Conservation (phyloP, 2,888 invertebrate species). For the Dione juno region DNA sequence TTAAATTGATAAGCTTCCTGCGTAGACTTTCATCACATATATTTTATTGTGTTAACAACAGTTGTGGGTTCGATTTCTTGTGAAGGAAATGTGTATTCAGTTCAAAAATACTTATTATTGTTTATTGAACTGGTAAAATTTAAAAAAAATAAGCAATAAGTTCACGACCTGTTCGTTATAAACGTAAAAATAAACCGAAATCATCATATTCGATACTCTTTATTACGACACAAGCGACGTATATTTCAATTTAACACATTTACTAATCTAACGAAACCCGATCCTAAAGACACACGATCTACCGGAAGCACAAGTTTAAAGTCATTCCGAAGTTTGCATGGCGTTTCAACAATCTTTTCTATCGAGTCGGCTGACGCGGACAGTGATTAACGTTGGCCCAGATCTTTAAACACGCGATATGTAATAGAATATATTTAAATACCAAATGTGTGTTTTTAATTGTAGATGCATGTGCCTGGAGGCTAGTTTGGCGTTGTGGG, state of each 20-base stretch:
- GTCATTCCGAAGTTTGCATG: constrained; percentile 40
- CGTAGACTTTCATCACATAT: not conserved
- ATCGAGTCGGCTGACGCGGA: constrained; percentile 47
- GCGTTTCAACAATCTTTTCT: constrained; percentile 51
- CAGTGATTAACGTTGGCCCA: constrained; percentile 52
- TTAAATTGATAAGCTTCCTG: not conserved
- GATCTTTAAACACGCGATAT: constrained; percentile 51
- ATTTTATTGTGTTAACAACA: not conserved
- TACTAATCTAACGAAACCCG: constrained; percentile 12
- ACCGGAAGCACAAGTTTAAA: constrained; percentile 37
- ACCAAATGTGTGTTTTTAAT: constrained; percentile 20
- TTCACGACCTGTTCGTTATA: too few relatives aligned
- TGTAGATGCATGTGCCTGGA: not conserved
- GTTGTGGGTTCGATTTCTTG: too few relatives aligned
- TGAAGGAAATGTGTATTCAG: too few relatives aligned
- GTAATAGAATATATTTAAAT: constrained; percentile 37
- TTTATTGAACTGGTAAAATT: too few relatives aligned
- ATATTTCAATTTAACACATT: constrained; percentile 7
- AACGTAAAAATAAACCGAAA: too few relatives aligned
- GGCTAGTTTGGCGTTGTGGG: too few relatives aligned
- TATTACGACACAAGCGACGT: not conserved
- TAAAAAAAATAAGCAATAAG: too few relatives aligned
- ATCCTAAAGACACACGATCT: constrained; percentile 27
- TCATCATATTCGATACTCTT: not conserved
- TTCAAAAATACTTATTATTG: too few relatives aligned